Evolutionary conservation across 2,113 vertebrate species (phyloP).

Genomic region (Strix aluco): DNA sequence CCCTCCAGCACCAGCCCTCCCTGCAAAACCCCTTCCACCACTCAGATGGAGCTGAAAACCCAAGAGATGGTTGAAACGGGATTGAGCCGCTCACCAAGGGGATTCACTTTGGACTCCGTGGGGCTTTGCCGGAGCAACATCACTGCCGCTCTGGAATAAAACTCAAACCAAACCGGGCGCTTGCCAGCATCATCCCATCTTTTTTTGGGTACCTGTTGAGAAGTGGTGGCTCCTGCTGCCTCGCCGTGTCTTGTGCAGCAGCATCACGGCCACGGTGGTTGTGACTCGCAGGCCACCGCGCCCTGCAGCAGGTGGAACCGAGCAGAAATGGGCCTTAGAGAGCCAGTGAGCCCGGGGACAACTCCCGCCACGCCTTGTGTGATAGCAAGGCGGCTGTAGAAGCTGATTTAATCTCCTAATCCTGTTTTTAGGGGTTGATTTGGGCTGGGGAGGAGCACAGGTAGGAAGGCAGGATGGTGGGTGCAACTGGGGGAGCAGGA

Average conservation of each 20-base stretch:
- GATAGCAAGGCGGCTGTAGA: rapidly evolving
- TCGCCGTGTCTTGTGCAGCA: rapidly evolving
- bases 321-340: not conserved
- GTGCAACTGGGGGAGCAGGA: rapidly evolving
- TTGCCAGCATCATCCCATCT: rapidly evolving
- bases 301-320: not conserved
- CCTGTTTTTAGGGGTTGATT: not conserved
- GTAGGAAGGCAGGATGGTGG: not conserved
- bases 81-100: rapidly evolving
- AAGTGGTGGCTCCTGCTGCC: not conserved
- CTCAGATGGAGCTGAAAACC: not conserved
- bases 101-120: not conserved
- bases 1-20: not conserved
- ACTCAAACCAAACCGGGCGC: rapidly evolving
- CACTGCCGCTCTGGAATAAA: slow-evolving; percentile 43
- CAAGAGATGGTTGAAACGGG: not conserved
- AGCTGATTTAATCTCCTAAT: not conserved
- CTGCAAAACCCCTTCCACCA: not conserved
- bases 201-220: not conserved
- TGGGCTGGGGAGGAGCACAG: not conserved
- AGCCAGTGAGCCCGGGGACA: not conserved
- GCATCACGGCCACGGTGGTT: rapidly evolving
- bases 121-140: not conserved
- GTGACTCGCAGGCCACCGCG: rapidly evolving
- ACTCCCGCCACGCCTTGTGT: rapidly evolving